Conservation (phyloP, 1,140 invertebrate species). For the Himalopsyche phryganea region DNA sequence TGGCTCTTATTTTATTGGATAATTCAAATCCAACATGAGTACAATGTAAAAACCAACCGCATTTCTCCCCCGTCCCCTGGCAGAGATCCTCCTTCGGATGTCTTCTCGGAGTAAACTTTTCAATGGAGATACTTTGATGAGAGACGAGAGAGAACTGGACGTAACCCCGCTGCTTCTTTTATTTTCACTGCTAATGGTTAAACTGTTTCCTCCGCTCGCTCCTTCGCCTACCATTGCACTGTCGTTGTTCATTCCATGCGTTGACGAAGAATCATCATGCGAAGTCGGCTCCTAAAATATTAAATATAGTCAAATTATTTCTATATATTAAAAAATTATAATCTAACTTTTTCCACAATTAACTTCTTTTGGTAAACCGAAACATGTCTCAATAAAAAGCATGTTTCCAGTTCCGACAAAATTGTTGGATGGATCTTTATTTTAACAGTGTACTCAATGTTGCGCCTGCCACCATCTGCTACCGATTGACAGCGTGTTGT, state of each 20-base stretch:
- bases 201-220: conserved; percentile 30
- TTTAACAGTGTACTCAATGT: too few species aligned
- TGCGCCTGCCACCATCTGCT: too few species aligned
- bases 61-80: conserved; percentile 50
- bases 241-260: conserved; percentile 35
- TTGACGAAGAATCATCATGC: conserved; percentile 41
- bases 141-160: conserved; percentile 61
- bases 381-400: too few species aligned
- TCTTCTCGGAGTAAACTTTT: conserved; percentile 80
- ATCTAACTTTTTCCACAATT: too few species aligned
- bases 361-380: too few species aligned
- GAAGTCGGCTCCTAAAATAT: conserved; percentile 43
- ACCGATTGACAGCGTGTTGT: too few species aligned
- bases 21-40: too few species aligned
- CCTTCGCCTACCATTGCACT: conserved; percentile 37
- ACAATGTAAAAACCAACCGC: conserved; percentile 38
- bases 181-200: conserved; percentile 42
- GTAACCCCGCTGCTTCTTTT: conserved; percentile 54
- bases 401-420: too few species aligned
- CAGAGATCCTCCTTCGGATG: conserved; percentile 69
- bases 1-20: too few species aligned
- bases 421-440: too few species aligned
- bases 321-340: too few species aligned
- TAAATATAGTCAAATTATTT: too few species aligned
- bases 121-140: conserved; percentile 76